Evolutionary conservation across 2,797 vertebrate species (phyloP).

Genomic region (Perodicticus potto): DNA sequence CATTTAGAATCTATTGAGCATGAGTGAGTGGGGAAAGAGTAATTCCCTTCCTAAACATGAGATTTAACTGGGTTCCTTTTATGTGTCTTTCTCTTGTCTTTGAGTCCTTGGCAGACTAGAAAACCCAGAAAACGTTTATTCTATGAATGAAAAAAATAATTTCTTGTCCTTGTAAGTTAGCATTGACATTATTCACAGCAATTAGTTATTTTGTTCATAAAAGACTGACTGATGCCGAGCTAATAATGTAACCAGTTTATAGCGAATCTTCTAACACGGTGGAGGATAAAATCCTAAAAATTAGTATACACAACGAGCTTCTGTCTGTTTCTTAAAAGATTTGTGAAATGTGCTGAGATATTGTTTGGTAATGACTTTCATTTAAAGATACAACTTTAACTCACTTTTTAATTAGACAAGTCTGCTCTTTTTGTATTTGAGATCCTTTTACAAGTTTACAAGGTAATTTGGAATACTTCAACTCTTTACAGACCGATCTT

Average conservation of each 20-base stretch:
- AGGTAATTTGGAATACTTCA: conserved; percentile 17
- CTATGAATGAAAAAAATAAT: neutral
- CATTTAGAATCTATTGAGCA: neutral
- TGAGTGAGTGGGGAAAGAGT: neutral
- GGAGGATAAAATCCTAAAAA: conserved; percentile 58
- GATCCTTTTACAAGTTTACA: conserved; percentile 36
- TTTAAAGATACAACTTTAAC: conserved; percentile 43
- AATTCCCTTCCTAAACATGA: conserved; percentile 27
- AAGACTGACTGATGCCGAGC: conserved; percentile 31
- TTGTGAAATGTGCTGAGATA: conserved; percentile 40
- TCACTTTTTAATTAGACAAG: conserved; percentile 61
- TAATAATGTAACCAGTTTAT: neutral
- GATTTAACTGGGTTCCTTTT: conserved; percentile 18
- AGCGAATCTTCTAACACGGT: conserved; percentile 34
- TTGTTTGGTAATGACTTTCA: conserved; percentile 22
- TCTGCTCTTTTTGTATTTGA: conserved; percentile 49
- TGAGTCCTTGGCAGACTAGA: conserved; percentile 3
- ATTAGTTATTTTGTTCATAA: conserved; percentile 44
- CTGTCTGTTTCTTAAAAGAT: conserved; percentile 39
- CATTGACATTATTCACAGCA: conserved; percentile 54
- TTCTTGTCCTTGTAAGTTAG: conserved; percentile 25
- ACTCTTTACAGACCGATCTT: conserved; percentile 26
- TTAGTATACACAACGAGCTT: conserved; percentile 1
- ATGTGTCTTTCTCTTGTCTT: neutral
- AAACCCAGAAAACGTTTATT: neutral